phyloP scores from a whole-genome alignment of 1,140 invertebrate genomes.

The Batillaria attramentaria region DNA sequence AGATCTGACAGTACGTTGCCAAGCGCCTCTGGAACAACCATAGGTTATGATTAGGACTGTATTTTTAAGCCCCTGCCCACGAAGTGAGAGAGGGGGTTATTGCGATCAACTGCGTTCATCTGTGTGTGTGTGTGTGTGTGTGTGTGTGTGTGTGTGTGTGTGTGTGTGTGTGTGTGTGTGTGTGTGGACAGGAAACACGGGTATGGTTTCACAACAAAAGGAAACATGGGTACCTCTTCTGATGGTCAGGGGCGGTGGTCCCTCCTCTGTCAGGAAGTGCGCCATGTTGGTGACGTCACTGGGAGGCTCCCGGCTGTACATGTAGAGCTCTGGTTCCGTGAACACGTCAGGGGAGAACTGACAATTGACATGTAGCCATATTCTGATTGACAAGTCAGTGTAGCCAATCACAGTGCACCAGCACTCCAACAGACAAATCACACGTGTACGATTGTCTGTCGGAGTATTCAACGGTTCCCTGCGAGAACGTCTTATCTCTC shows the following conservation, averaged over 20 bases:
- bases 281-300: constrained; percentile 13
- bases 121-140: constrained; percentile 18
- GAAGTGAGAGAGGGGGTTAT: neutral
- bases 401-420: neutral
- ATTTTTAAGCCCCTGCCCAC: no score
- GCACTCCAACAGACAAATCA: neutral
- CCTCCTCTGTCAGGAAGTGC: neutral
- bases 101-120: neutral
- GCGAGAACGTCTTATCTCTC: no score
- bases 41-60: neutral
- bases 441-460: no score
- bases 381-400: neutral
- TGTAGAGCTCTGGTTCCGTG: constrained; percentile 17
- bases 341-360: constrained; percentile 12
- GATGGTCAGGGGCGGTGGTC: neutral
- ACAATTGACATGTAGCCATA: neutral
- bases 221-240: neutral
- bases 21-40: neutral
- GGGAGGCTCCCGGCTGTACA: neutral
- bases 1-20: neutral
- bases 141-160: constrained; percentile 16
- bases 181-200: neutral
- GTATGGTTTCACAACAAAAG: neutral
- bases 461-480: no score
- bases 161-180: constrained; percentile 15